Conservation (phyloP, 2,113 vertebrate genomes). For the Turnix velox region DNA sequence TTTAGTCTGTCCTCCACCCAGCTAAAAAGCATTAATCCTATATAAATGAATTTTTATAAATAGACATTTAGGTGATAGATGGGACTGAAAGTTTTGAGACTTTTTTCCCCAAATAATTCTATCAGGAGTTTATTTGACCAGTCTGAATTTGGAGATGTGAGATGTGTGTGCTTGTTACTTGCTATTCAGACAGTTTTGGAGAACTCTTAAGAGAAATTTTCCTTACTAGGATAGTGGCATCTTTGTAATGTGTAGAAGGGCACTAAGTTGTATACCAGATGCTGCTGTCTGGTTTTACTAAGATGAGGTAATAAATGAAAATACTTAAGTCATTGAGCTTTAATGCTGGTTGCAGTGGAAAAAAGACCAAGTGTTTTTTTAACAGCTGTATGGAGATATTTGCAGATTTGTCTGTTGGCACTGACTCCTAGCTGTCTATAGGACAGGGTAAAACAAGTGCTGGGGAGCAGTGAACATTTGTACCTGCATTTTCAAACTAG, state of each 20-base stretch:
- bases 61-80: neutral
- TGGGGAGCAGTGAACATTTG: neutral
- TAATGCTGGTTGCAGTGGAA: neutral
- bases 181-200: neutral
- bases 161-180: neutral
- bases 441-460: slow-evolving; percentile 8
- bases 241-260: neutral
- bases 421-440: neutral
- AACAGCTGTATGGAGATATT: neutral
- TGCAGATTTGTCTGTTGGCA: slow-evolving; percentile 25
- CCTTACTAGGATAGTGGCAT: neutral
- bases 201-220: neutral
- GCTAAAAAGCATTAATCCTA: neutral
- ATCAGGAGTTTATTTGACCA: neutral
- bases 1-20: neutral
- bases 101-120: neutral
- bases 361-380: neutral
- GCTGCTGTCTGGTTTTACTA: neutral
- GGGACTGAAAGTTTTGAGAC: neutral
- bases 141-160: neutral
- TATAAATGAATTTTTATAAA: neutral
- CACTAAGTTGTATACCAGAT: neutral
- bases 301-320: neutral
- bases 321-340: neutral
- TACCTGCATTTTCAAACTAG: neutral